Percentiles rank a stretch among this genome's conserved stretches.
Conservation (phyloP, 2,113 vertebrate genomes). For the Aldabrachelys gigantea region DNA sequence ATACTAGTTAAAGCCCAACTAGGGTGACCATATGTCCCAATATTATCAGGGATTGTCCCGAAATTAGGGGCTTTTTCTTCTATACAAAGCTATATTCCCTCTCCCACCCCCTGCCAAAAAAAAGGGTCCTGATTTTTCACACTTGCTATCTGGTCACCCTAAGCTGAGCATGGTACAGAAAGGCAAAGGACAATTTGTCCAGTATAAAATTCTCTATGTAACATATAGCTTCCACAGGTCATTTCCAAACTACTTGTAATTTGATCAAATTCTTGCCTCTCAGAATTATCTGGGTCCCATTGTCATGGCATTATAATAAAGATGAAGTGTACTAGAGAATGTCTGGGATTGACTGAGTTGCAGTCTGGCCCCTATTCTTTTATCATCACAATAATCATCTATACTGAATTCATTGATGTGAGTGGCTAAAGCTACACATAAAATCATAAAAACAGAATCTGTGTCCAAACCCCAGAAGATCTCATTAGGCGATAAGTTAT, state of each 20-base stretch:
- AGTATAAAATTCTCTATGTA: not conserved
- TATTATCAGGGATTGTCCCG: no score
- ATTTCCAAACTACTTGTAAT: not conserved
- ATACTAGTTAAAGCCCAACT: not conserved
- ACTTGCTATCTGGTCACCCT: no score
- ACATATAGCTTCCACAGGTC: not conserved
- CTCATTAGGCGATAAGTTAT: not conserved
- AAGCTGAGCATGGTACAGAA: not conserved
- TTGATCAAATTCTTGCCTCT: not conserved
- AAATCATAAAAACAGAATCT: not conserved
- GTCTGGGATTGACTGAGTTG: accelerated
- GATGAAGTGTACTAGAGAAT: not conserved
- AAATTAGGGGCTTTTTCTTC: no score
- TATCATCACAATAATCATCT: not conserved
- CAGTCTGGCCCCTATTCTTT: accelerated
- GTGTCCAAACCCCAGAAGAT: not conserved
- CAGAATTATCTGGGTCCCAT: accelerated
- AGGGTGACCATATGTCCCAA: no score
- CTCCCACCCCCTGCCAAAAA: no score
- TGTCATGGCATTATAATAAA: not conserved
- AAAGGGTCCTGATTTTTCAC: no score
- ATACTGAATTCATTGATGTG: not conserved
- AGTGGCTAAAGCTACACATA: not conserved
- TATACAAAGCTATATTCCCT: no score
- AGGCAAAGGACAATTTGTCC: not conserved